Evolutionary conservation across 2,113 vertebrate genomes (phyloP).

Genomic region (western clawed frog (Xenopus tropicalis)): DNA sequence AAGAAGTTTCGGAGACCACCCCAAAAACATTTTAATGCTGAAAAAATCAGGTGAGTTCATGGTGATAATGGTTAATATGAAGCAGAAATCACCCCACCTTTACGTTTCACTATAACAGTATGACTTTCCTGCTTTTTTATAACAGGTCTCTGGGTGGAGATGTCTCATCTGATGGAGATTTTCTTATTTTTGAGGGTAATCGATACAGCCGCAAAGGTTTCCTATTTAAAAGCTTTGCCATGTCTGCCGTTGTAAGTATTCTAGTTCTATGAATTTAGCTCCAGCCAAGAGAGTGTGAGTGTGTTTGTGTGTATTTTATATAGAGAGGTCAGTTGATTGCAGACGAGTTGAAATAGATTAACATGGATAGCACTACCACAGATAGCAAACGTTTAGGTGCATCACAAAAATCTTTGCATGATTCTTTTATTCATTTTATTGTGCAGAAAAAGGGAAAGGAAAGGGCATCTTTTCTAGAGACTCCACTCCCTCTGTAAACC

Average conservation of each 20-base stretch:
- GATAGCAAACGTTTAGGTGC: too few species aligned
- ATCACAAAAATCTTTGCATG: too few species aligned
- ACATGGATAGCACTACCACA: too few species aligned
- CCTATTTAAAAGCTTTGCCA: conserved; percentile 96
- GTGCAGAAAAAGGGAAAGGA: too few species aligned
- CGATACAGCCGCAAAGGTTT: conserved; percentile 95
- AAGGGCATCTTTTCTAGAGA: too few species aligned
- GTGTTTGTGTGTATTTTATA: not conserved
- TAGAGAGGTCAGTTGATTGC: not conserved
- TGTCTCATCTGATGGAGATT: conserved; percentile 90
- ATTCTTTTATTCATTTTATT: too few species aligned
- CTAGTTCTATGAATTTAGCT: too few species aligned
- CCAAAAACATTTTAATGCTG: conserved; percentile 87
- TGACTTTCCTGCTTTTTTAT: not conserved
- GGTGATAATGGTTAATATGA: too few species aligned
- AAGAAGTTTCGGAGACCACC: conserved; percentile 92
- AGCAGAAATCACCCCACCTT: not conserved
- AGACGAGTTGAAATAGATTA: too few species aligned
- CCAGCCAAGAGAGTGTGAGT: too few species aligned
- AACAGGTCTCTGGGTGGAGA: conserved; percentile 86
- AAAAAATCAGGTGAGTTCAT: conserved; percentile 83
- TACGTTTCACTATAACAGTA: too few species aligned
- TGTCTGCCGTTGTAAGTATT: conserved; percentile 88
- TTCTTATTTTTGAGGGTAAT: conserved; percentile 95
- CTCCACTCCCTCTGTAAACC: too few species aligned